These are phyloP conservation scores for Dunckerocampus dactyliophorus DNA, from an alignment of 2,113 vertebrate species.

Conservation along the genomic window DNA sequence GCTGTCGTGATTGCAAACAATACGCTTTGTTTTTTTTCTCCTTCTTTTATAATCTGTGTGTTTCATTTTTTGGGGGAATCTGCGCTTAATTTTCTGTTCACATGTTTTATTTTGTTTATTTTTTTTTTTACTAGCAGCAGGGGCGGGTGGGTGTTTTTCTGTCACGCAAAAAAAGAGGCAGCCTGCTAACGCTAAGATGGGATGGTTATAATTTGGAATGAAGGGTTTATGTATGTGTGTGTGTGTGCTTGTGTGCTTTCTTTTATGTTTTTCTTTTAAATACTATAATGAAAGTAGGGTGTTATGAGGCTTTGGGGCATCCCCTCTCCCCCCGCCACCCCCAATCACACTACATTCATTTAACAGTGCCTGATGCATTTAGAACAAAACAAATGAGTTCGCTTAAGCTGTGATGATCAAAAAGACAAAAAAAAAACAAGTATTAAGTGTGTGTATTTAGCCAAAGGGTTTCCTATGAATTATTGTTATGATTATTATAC, in stretches of 20 bases:
- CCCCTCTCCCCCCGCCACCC: conserved; percentile 53
- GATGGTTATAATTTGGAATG: conserved; percentile 47
- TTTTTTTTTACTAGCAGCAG: conserved; percentile 30
- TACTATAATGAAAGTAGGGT: conserved; percentile 67
- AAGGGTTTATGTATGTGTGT: conserved; percentile 40
- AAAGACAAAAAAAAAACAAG: conserved; percentile 64
- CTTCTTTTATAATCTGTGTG: conserved; percentile 12
- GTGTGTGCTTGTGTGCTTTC: conserved; percentile 27
- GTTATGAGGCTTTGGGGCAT: conserved; percentile 61
- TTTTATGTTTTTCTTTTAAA: conserved; percentile 31
- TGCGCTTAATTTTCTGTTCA: conserved; percentile 41
- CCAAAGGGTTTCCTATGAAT: conserved; percentile 73
- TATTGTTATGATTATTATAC: conserved; percentile 21
- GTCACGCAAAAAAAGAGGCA: conserved; percentile 13
- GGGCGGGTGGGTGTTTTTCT: conserved; percentile 31
- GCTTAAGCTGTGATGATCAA: conserved; percentile 72
- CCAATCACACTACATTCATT: conserved; percentile 63
- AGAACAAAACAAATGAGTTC: conserved; percentile 61
- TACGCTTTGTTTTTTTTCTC: conserved; percentile 66
- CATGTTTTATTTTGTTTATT: conserved; percentile 47
- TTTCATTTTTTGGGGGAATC: conserved; percentile 27
- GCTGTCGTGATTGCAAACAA: conserved; percentile 70
- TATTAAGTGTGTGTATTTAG: conserved; percentile 75
- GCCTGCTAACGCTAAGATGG: conserved; percentile 34
- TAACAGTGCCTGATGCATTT: conserved; percentile 78